phyloP scores from a whole-genome alignment of 2,888 invertebrate genomes.

The Branchipolynoe longqiensis region DNA sequence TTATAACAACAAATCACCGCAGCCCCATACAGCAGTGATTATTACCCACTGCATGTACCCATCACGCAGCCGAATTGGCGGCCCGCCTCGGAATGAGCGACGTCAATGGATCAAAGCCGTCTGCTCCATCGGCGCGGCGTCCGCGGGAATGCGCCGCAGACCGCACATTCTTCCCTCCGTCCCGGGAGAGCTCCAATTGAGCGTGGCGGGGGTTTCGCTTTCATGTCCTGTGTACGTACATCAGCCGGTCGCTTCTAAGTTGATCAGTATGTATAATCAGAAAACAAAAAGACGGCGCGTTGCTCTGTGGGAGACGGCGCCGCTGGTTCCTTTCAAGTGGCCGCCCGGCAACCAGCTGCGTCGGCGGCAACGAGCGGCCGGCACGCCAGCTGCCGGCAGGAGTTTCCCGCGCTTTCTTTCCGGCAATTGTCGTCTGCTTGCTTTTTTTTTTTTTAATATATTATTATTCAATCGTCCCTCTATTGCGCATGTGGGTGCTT shows the following conservation, averaged over 20 bases:
- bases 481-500: too few relatives aligned
- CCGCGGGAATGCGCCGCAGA: background rate
- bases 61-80: background rate
- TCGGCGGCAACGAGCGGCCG: constrained; percentile 10
- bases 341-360: constrained; percentile 21
- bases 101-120: constrained; percentile 20
- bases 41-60: too few relatives aligned
- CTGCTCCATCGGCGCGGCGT: background rate
- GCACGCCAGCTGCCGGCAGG: constrained; percentile 22
- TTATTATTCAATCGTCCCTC: background rate
- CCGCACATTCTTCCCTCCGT: constrained; percentile 1
- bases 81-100: background rate
- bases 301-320: constrained; percentile 24
- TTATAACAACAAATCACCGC: constrained; percentile 27
- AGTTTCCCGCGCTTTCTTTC: constrained; percentile 11
- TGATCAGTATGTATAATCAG: constrained; percentile 47
- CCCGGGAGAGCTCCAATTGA: constrained; percentile 33
- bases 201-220: background rate
- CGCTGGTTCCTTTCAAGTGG: constrained; percentile 30
- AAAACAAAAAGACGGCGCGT: constrained; percentile 33
- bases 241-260: background rate
- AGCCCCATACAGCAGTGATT: background rate
- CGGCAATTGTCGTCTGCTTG: constrained; percentile 20
- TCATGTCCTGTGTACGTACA: background rate
- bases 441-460: background rate